Evolutionary conservation across 2,113 vertebrate genomes (phyloP), one percentile per base, ranked within the genome.

Genomic region (mouse (Mus musculus)): DNA sequence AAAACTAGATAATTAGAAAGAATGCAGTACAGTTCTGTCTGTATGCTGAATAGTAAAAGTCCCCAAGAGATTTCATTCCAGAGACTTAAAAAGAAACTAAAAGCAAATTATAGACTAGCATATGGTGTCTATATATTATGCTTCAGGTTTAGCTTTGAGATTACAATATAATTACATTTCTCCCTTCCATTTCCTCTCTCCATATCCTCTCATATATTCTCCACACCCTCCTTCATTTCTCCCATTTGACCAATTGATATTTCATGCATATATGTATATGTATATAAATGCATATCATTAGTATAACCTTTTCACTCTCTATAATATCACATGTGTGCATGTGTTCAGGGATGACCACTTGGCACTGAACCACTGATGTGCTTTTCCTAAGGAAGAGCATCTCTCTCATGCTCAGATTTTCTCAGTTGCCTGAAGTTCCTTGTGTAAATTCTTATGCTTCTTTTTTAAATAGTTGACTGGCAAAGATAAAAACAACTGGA

Each of bases 1-100:
- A 95, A 91, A 69, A n/a, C 36, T 72, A 88, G 90, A 90, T 97
- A 97, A 97, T 96, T 94, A 96, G 33, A 49, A 54, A 95, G 59
- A 92, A 90, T 93, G 80, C 92, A 73, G 30, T 52, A 87, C 39
- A 80, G n/a, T 28, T 90, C 52, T 90, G 46, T 90, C n/a, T 92
- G 46, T 92, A 52, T 92, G 56, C 92, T 96, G 92, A 96, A 65
- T 81, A 85, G 46, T 63, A 85, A 97, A 88, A 90, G 24, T 95
- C 33, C 80, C 49, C 28, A 77, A 54, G 88, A 88, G 52, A 90
- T 92, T 76, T 63, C 73, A 0, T 82, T 19, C 75, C 46, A 96
- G 20, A 69, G 2, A 16, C 33, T 13, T 49, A 49, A 93, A 93
- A 78, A 85, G 30, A 71, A 86, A 95, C 65, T n/a, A 91, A 95